Base-by-base conservation (phyloP, 2,888 invertebrate genomes). In the Apocheima hispidaria region DNA sequence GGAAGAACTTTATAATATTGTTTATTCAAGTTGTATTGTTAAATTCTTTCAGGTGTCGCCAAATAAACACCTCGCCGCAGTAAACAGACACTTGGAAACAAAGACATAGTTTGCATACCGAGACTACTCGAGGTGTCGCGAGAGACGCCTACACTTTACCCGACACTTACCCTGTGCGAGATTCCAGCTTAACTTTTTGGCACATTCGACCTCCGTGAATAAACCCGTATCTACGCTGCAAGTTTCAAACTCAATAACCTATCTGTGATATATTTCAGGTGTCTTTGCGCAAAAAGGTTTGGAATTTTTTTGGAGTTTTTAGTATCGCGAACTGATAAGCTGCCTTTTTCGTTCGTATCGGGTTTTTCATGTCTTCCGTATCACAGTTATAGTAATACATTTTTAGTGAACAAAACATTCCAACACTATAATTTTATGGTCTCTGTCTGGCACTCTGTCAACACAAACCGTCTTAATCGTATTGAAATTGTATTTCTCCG, bases 51-150 rank as follows among this genome's bases (percentile, higher is more conserved):
- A 71, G 62, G 72, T 72, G 75, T 74, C 73, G 70, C 72, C 71
- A 74, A 78, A 82, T 82, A 82, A 79, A 82, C 78, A 78, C 70
- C 71, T 76, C 69, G 64, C 72, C 53, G 28, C 48, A 74, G 71
- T 73, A 74, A 73, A 71, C 73, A 73, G 77, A 66, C 73, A 77
- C 78, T 76, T 65, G 70, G 68, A 73, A 74, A 80, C 82, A 81
- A 81, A 81, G 78, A 79, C 81, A 84, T 83, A 86, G 83, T 81
- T 85, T 73, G 80, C 83, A 81, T 77, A 79, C 81, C 78, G 71
- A 77, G 77, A 74, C 79, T 83, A 79, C 85, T 84, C 74, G 71
- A 78, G 71, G 73, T 70, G 79, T 72, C 77, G 75, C 68, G 74
- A 72, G 66, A 66, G 77, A 78, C 82, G 76, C 83, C 84, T 79